Percentiles rank a stretch among this genome's conserved stretches.
Conservation (phyloP, 2,797 vertebrate species). For the Macroramphosus scolopax region DNA sequence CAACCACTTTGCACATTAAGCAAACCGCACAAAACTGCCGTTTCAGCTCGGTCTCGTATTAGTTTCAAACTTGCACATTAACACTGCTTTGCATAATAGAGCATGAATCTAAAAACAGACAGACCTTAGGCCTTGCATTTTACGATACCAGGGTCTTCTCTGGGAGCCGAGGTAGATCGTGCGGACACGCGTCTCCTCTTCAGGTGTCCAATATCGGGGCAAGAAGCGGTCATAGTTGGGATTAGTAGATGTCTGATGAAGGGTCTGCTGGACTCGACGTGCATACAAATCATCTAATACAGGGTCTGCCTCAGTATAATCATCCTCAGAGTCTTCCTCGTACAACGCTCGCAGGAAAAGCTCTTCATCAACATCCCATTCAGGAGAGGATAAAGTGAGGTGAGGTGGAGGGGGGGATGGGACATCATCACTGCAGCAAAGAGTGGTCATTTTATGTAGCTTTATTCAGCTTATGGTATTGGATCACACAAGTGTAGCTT, state of each 20-base stretch:
- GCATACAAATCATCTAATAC: constrained; percentile 78
- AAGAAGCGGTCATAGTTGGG: constrained; percentile 82
- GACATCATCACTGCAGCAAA: constrained; percentile 49
- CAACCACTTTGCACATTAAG: not conserved
- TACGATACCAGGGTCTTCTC: constrained; percentile 91
- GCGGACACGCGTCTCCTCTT: constrained; percentile 81
- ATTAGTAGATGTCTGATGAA: constrained; percentile 69
- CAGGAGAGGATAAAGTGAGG: constrained; percentile 13
- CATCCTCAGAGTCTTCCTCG: constrained; percentile 71
- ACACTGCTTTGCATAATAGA: constrained; percentile 4
- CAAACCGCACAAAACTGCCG: not conserved
- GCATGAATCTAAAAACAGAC: constrained; percentile 57
- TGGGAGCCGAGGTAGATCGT: constrained; percentile 83
- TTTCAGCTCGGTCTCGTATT: too few species aligned
- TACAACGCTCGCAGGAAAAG: constrained; percentile 69
- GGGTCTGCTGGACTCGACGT: constrained; percentile 58
- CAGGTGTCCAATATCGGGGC: constrained; percentile 85
- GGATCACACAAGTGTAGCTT: constrained; percentile 6
- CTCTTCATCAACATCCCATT: constrained; percentile 48
- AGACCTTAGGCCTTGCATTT: constrained; percentile 91
- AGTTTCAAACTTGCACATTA: constrained; percentile 6
- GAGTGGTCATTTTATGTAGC: constrained; percentile 20
- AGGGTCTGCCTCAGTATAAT: constrained; percentile 82
- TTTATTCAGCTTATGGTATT: constrained; percentile 25
- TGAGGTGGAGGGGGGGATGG: constrained; percentile 29